Evolutionary conservation across 2,113 vertebrate genomes (phyloP).

Genomic region (Oncorhynchus keta): DNA sequence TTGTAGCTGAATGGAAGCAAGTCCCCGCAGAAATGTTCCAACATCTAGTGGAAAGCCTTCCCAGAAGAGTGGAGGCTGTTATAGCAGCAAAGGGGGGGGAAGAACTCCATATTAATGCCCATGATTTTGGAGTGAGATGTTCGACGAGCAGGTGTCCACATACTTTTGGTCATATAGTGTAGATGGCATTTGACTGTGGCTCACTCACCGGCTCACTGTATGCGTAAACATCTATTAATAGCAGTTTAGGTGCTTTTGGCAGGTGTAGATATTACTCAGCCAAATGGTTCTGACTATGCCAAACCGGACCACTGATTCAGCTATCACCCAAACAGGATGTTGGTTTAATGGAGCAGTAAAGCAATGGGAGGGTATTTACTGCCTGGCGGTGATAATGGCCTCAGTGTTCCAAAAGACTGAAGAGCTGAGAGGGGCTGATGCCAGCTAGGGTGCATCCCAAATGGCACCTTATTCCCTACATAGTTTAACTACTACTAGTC

Average conservation of each 20-base stretch:
- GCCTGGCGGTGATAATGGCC: slow-evolving; percentile 1
- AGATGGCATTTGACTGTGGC: not conserved
- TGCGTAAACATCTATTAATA: not conserved
- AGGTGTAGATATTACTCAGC: not conserved
- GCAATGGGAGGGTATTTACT: not conserved
- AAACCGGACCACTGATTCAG: not conserved
- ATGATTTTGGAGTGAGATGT: no score
- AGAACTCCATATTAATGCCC: no score
- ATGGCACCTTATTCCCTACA: no score
- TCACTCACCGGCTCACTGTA: not conserved
- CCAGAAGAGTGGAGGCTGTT: no score
- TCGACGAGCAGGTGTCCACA: no score
- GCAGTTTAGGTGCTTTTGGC: not conserved
- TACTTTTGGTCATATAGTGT: not conserved
- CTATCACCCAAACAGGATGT: not conserved
- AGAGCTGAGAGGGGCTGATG: no score
- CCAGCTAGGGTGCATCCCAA: not conserved
- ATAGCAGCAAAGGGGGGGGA: no score
- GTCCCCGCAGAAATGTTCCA: no score
- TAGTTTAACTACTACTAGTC: no score
- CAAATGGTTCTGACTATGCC: not conserved
- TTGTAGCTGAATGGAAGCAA: no score
- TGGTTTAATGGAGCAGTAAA: not conserved
- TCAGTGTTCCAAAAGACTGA: not conserved
- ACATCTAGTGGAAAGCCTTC: no score